Evolutionary conservation across 2,797 vertebrate genomes (phyloP).

Genomic region (Chrysocyon brachyurus): DNA sequence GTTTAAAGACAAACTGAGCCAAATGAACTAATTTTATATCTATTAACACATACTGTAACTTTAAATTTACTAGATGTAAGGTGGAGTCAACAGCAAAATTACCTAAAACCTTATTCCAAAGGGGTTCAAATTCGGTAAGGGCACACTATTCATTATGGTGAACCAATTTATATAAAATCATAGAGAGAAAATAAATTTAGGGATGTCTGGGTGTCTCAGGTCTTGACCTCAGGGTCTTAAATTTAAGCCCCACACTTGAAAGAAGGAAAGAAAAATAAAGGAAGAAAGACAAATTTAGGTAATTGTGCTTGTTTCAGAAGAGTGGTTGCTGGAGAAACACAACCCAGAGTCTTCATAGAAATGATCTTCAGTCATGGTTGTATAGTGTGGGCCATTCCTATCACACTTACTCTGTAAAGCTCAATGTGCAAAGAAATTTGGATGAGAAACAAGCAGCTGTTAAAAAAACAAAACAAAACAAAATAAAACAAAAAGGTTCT

Average conservation of each 20-base stretch:
- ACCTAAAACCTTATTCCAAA: slow-evolving; percentile 43
- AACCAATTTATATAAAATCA: neutral
- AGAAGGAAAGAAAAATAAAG: neutral
- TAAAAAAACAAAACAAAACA: neutral
- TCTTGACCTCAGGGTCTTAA: neutral
- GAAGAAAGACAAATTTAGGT: neutral
- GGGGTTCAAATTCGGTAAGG: slow-evolving; percentile 42
- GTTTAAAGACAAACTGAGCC: slow-evolving; percentile 11
- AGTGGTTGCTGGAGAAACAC: neutral
- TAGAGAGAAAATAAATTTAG: slow-evolving; percentile 3
- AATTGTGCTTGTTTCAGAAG: slow-evolving; percentile 35
- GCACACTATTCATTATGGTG: neutral
- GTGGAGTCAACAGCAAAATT: neutral
- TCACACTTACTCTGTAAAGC: neutral
- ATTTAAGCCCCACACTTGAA: neutral
- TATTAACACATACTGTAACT: slow-evolving; percentile 27
- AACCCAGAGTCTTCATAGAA: neutral
- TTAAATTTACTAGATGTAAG: neutral
- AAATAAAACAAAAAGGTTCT: neutral
- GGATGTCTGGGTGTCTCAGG: neutral
- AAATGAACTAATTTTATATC: neutral
- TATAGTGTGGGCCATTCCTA: neutral
- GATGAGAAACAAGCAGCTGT: neutral
- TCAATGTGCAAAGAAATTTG: neutral
- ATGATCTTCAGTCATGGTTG: neutral